Conservation (phyloP, 92 coral and sea anemone genomes). For the Palythoa heliodiscus region DNA sequence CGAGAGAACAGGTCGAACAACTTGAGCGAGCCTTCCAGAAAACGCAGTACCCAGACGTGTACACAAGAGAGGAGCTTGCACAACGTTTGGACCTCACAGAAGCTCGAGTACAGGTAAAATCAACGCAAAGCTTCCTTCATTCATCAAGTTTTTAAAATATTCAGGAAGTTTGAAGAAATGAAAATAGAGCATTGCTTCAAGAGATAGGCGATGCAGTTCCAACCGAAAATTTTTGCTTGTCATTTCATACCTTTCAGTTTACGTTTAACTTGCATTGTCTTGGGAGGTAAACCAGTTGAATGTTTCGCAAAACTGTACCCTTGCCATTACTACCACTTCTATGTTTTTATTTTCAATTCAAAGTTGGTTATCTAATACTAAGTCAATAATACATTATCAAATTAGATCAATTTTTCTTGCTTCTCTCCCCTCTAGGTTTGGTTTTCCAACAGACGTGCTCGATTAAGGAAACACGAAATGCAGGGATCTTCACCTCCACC, state of each 20-base stretch:
- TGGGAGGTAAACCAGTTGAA: neutral
- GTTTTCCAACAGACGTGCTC: slow-evolving; percentile 87
- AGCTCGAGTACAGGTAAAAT: slow-evolving; percentile 92
- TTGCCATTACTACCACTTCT: neutral
- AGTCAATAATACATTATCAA: neutral
- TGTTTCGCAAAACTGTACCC: neutral
- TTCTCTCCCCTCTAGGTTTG: slow-evolving; percentile 59
- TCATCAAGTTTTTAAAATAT: neutral
- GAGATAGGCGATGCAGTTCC: too few species aligned
- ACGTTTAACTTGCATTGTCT: too few species aligned
- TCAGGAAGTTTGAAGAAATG: neutral
- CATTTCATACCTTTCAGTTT: neutral
- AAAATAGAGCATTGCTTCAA: neutral
- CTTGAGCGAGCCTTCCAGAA: slow-evolving; percentile 96
- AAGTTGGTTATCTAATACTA: neutral
- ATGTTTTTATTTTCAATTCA: neutral
- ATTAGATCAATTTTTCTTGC: neutral
- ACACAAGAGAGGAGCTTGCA: slow-evolving; percentile 95
- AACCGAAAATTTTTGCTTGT: too few species aligned
- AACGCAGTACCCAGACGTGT: slow-evolving; percentile 99
- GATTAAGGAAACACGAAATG: slow-evolving; percentile 75
- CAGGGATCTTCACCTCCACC: slow-evolving; percentile 40
- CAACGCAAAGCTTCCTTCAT: neutral
- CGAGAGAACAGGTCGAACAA: slow-evolving; percentile 79
- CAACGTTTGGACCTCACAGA: slow-evolving; percentile 92